These are phyloP conservation scores for Varecia variegata DNA, from an alignment of 2,797 vertebrate genomes.

Conservation along the genomic window DNA sequence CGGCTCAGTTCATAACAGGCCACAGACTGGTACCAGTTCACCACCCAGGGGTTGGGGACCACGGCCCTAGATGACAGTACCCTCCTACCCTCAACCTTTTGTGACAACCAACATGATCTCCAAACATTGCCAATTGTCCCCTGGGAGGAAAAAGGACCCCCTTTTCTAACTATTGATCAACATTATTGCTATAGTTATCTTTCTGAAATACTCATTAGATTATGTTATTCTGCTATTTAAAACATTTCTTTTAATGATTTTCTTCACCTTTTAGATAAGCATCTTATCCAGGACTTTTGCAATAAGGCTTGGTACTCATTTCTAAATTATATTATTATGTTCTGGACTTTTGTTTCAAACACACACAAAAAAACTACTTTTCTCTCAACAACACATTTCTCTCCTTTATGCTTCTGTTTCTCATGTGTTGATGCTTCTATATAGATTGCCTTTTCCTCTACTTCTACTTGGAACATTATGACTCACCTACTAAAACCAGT, in stretches of 20 bases:
- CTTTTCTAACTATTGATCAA: neutral
- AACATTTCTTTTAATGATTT: neutral
- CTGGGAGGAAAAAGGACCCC: neutral
- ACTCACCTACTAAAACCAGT: neutral
- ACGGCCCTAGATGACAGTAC: neutral
- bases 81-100: fast-evolving
- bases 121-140: neutral
- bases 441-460: neutral
- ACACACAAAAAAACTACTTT: neutral
- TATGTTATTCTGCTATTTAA: neutral
- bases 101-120: neutral
- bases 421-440: neutral
- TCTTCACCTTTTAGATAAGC: neutral
- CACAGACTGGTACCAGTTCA: too few relatives aligned
- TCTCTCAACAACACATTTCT: neutral
- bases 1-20: too few relatives aligned
- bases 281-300: neutral
- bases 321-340: neutral
- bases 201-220: neutral
- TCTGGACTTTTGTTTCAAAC: neutral
- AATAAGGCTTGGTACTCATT: neutral
- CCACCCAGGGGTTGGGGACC: too few relatives aligned
- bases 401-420: neutral
- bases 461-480: neutral
- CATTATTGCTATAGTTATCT: neutral